Conservation (phyloP, 2,797 vertebrate genomes). For the Halcyon smyrnensis region DNA sequence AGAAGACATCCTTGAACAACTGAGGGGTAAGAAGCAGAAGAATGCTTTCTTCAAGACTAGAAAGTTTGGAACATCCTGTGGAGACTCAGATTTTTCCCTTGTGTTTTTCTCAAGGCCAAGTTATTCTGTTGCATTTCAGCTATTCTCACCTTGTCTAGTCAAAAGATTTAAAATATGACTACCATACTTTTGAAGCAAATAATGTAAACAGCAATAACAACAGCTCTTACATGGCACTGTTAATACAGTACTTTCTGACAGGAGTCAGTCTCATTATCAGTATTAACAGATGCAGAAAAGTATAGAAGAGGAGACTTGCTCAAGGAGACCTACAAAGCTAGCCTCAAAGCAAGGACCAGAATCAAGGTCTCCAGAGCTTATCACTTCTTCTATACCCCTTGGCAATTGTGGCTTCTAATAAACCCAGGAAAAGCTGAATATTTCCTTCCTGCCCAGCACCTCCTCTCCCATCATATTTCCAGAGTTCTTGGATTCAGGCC, state of each 20-base stretch:
- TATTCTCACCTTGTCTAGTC: not conserved
- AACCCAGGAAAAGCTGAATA: not conserved
- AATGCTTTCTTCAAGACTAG: not conserved
- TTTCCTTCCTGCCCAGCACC: not conserved
- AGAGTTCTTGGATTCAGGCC: not conserved
- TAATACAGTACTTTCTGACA: not conserved
- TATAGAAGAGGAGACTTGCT: not conserved
- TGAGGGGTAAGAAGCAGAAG: not conserved
- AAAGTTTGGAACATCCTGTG: not conserved
- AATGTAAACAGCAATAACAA: not conserved
- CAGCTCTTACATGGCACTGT: not conserved
- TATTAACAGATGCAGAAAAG: not conserved
- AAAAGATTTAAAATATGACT: not conserved
- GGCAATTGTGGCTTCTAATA: not conserved
- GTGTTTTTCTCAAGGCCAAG: not conserved
- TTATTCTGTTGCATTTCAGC: not conserved
- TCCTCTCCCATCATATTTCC: not conserved
- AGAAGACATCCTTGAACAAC: not conserved
- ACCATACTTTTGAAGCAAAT: not conserved
- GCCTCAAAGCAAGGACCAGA: not conserved
- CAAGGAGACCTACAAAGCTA: not conserved
- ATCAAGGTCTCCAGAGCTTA: not conserved
- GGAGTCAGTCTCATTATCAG: not conserved
- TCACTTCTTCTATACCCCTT: not conserved
- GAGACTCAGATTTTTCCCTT: not conserved